Evolutionary conservation across 2,113 vertebrate genomes (phyloP).

Genomic region (Glaucidium brasilianum): DNA sequence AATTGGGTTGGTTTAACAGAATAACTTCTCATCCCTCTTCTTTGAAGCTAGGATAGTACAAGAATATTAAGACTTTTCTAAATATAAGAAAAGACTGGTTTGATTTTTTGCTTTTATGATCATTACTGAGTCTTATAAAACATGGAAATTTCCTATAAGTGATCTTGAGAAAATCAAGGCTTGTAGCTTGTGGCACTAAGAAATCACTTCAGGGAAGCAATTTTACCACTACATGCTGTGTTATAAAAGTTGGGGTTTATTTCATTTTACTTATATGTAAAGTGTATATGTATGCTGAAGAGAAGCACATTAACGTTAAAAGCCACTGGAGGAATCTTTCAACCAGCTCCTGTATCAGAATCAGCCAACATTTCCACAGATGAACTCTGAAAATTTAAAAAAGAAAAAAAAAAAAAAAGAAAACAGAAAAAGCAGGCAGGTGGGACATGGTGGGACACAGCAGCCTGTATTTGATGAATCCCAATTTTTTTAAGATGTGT

Average conservation of each 20-base stretch:
- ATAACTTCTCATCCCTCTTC: not conserved
- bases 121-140: not conserved
- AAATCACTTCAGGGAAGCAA: not conserved
- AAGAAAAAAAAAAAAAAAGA: not conserved
- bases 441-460: not conserved
- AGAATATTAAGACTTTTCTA: not conserved
- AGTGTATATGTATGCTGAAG: not conserved
- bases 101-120: not conserved
- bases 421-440: not conserved
- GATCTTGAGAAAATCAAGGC: not conserved
- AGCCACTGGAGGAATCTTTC: not conserved
- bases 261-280: not conserved
- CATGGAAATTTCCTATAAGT: not conserved
- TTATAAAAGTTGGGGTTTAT: not conserved
- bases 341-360: not conserved
- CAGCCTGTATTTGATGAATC: not conserved
- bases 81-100: not conserved
- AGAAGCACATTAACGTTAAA: not conserved
- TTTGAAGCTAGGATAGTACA: not conserved
- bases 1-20: conserved; percentile 80
- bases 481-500: not conserved
- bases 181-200: not conserved
- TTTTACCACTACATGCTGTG: not conserved
- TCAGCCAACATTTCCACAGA: not conserved
- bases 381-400: not conserved